Conservation (phyloP, 2,888 invertebrate genomes). For the Cryptocephalus moraei region DNA sequence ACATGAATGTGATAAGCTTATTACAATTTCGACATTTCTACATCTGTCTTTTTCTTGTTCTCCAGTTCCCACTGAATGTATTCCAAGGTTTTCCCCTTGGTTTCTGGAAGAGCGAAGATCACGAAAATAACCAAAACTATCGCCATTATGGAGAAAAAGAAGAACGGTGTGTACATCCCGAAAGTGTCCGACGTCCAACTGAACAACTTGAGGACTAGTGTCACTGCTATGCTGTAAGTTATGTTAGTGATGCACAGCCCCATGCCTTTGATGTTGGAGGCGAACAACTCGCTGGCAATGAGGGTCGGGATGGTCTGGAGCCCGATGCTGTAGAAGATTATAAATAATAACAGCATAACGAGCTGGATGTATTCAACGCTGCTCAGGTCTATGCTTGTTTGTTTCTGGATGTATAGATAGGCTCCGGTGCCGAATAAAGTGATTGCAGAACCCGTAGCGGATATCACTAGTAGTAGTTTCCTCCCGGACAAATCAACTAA, state of each 20-base stretch:
- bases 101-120: constrained; percentile 58
- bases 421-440: constrained; percentile 39
- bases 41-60: not conserved
- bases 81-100: constrained; percentile 46
- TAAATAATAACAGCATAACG: constrained; percentile 20
- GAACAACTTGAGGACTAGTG: constrained; percentile 5
- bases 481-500: constrained; percentile 52
- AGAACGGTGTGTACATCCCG: constrained; percentile 54
- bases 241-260: constrained; percentile 32
- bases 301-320: constrained; percentile 66
- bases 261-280: constrained; percentile 49
- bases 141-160: constrained; percentile 53
- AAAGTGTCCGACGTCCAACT: constrained; percentile 23
- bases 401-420: constrained; percentile 34
- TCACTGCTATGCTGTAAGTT: constrained; percentile 1
- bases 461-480: constrained; percentile 50
- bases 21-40: not conserved
- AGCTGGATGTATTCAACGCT: constrained; percentile 21
- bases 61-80: constrained; percentile 35
- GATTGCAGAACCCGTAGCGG: constrained; percentile 20
- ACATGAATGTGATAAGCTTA: not conserved
- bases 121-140: constrained; percentile 52
- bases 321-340: constrained; percentile 48
- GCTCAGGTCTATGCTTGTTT: constrained; percentile 17
- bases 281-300: constrained; percentile 57